Percentiles rank a stretch among this genome's conserved stretches.
Evolutionary conservation across 2,113 vertebrate genomes (phyloP).

Genomic region (Ondatra zibethicus): DNA sequence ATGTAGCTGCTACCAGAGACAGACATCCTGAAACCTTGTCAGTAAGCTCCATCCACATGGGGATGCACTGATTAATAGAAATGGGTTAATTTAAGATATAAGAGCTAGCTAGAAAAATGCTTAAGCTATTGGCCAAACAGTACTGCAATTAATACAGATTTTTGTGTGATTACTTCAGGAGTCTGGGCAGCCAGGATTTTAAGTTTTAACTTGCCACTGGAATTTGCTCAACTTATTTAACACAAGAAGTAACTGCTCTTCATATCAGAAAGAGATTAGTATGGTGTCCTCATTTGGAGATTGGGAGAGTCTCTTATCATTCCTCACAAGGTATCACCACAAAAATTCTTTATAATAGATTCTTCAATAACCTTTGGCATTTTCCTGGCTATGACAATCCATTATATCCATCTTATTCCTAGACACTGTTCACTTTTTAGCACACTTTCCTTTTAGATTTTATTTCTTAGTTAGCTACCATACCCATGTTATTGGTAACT

Average conservation of each 20-base stretch:
- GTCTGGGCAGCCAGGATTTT: neutral
- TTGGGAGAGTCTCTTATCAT: neutral
- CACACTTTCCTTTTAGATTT: neutral
- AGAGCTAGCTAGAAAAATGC: too few species aligned
- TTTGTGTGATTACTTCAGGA: too few species aligned
- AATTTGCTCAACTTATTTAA: neutral
- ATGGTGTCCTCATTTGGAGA: neutral
- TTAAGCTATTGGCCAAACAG: too few species aligned
- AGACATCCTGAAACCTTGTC: too few species aligned
- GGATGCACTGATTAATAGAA: too few species aligned
- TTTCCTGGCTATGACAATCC: neutral
- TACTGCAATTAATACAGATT: too few species aligned
- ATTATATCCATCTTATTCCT: neutral
- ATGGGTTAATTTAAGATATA: too few species aligned
- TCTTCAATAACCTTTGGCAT: neutral
- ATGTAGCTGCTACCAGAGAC: too few species aligned
- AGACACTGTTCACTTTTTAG: neutral
- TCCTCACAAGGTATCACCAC: neutral
- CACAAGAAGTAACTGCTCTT: neutral
- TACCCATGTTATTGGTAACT: too few species aligned
- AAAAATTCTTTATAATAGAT: conserved; percentile 12
- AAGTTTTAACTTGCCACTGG: neutral
- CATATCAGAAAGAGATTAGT: neutral
- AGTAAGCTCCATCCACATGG: too few species aligned
- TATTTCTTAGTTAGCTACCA: neutral